Evolutionary conservation across 2,888 invertebrate genomes (phyloP).

Genomic region (Malacosoma neustria): DNA sequence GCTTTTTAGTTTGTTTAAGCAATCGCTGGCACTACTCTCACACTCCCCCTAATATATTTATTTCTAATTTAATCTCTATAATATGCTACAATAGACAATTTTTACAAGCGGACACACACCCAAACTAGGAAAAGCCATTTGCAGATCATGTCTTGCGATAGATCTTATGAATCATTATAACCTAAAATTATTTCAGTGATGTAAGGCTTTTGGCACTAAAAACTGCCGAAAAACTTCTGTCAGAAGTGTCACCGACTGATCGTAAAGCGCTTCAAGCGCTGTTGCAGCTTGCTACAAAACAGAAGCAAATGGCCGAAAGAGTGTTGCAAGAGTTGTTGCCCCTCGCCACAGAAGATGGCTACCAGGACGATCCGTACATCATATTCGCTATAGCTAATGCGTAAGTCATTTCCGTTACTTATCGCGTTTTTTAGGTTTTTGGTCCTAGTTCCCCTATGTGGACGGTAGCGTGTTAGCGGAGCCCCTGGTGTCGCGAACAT

Average conservation of each 20-base stretch:
- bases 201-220: conserved; percentile 87
- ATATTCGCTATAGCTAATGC: conserved; percentile 89
- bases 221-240: conserved; percentile 81
- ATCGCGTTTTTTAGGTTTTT: neutral
- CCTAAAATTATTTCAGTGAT: conserved; percentile 72
- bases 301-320: conserved; percentile 87
- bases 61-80: no score
- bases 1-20: no score
- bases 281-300: conserved; percentile 86
- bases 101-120: no score
- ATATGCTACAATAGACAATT: no score
- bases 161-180: no score
- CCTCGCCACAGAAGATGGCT: conserved; percentile 81
- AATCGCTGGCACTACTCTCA: no score
- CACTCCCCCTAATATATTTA: no score
- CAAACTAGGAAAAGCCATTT: no score
- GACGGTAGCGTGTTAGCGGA: no score
- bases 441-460: no score
- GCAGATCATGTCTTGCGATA: no score
- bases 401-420: conserved; percentile 26
- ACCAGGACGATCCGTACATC: conserved; percentile 88
- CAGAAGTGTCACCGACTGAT: conserved; percentile 82
- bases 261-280: conserved; percentile 86
- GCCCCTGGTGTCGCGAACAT: no score
- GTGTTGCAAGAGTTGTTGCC: conserved; percentile 84